phyloP scores from a whole-genome alignment of 1,140 invertebrate species.

The Wasmannia auropunctata region DNA sequence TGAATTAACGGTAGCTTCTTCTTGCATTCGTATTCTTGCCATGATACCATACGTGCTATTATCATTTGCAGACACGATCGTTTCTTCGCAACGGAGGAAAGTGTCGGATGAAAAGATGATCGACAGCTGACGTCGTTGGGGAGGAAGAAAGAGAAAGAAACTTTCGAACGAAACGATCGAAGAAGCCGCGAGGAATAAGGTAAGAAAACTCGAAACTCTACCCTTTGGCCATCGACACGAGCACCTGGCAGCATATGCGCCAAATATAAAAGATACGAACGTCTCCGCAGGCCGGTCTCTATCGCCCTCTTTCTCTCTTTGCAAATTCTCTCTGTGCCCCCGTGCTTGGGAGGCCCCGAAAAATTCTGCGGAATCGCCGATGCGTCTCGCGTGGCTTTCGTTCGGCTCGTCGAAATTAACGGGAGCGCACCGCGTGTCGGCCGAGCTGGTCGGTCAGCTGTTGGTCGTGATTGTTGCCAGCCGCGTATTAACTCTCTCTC shows the following conservation, averaged over 20 bases:
- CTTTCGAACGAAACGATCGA: neutral
- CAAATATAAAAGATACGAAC: constrained; percentile 53
- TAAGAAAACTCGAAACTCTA: constrained; percentile 67
- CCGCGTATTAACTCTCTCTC: neutral
- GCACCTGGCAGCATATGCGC: constrained; percentile 73
- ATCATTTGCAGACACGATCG: neutral
- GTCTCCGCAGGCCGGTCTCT: neutral
- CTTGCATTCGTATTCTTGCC: neutral
- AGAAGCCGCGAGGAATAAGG: constrained; percentile 62
- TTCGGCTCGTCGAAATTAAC: constrained; percentile 33
- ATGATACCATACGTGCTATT: neutral
- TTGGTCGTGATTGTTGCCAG: constrained; percentile 44
- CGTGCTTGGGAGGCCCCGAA: neutral
- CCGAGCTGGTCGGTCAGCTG: constrained; percentile 33
- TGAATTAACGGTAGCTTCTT: neutral
- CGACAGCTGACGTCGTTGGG: constrained; percentile 60
- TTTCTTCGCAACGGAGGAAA: neutral
- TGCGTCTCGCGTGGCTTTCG: constrained; percentile 38
- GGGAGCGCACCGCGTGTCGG: constrained; percentile 34
- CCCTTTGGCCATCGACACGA: constrained; percentile 69
- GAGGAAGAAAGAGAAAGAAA: neutral
- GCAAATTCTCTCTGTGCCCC: constrained; percentile 17
- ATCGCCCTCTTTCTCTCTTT: neutral
- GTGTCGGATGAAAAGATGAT: constrained; percentile 37
- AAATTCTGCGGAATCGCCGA: constrained; percentile 39